Evolutionary conservation across 2,113 vertebrate genomes (phyloP).

Genomic region (Geococcyx californianus): DNA sequence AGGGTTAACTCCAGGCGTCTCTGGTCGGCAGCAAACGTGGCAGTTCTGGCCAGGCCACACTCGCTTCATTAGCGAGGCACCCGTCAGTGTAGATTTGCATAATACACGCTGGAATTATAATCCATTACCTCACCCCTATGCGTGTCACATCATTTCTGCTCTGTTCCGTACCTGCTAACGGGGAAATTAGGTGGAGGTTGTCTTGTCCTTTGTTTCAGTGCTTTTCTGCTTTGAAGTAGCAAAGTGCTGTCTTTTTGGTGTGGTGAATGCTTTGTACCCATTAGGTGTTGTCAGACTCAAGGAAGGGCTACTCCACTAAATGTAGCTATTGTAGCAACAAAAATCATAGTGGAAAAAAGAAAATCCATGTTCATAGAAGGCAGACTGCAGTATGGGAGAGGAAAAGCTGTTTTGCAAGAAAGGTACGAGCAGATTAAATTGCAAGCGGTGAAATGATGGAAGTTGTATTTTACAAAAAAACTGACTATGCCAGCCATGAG

Average conservation of each 20-base stretch:
- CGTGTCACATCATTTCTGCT: background rate
- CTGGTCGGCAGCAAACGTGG: background rate
- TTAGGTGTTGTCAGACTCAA: background rate
- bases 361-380: background rate
- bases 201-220: background rate
- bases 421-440: background rate
- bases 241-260: background rate
- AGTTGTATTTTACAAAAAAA: background rate
- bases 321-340: background rate
- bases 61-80: background rate
- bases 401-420: background rate
- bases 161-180: background rate
- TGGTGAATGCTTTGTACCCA: background rate
- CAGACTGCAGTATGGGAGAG: background rate
- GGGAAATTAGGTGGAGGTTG: background rate
- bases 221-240: background rate
- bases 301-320: background rate
- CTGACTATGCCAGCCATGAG: background rate
- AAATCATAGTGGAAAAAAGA: background rate
- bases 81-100: background rate
- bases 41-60: no score
- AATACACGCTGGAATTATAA: fast-evolving
- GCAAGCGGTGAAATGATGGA: background rate
- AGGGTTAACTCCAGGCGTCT: no score
- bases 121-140: fast-evolving